Conservation (phyloP, 2,888 invertebrate genomes). For the Sesamia inferens region DNA sequence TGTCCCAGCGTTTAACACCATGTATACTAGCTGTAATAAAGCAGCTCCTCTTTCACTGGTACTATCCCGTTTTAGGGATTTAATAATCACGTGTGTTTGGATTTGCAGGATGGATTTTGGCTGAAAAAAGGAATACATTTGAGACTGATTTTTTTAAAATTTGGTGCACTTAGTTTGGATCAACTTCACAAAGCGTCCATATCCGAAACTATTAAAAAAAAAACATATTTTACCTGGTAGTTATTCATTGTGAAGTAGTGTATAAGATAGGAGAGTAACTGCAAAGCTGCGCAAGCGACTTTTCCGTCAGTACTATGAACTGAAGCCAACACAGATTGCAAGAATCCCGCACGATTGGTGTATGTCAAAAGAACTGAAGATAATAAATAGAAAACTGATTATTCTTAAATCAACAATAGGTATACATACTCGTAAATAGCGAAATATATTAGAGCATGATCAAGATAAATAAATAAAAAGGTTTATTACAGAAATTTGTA, state of each 20-base stretch:
- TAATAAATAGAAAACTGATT: neutral
- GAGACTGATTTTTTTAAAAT: no score
- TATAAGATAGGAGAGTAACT: slow-evolving; percentile 79
- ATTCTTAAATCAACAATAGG: neutral
- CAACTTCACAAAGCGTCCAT: neutral
- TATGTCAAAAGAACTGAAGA: slow-evolving; percentile 78
- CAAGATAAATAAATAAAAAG: neutral
- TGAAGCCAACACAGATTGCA: slow-evolving; percentile 74
- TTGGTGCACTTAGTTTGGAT: neutral
- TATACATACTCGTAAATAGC: neutral
- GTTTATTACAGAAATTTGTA: no score
- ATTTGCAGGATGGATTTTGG: slow-evolving; percentile 80
- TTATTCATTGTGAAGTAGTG: slow-evolving; percentile 80
- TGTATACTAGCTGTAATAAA: slow-evolving; percentile 79
- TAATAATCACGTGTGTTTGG: slow-evolving; percentile 77
- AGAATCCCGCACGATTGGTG: slow-evolving; percentile 77
- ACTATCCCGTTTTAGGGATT: slow-evolving; percentile 77
- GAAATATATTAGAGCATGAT: neutral
- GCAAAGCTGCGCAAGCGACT: slow-evolving; percentile 81
- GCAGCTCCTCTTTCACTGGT: slow-evolving; percentile 77
- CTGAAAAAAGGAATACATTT: slow-evolving; percentile 65
- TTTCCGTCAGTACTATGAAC: slow-evolving; percentile 74
- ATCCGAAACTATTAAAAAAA: neutral
- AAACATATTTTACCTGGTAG: slow-evolving; percentile 72
- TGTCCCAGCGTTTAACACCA: slow-evolving; percentile 75